phyloP scores from a whole-genome alignment of 2,888 invertebrate species.

The Pasiphila rectangulata region DNA sequence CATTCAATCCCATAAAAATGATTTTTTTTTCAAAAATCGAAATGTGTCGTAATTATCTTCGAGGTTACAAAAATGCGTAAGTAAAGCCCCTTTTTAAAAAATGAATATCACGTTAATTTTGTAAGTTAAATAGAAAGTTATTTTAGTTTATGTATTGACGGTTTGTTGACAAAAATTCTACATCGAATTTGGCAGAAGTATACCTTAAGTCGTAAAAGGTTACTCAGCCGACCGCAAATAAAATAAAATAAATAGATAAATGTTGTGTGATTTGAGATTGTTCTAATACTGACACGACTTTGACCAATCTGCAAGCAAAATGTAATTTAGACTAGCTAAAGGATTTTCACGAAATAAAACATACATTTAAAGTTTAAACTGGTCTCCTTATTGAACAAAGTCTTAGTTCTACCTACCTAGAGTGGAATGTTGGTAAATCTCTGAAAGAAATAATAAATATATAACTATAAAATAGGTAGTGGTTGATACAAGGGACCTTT shows the following conservation, averaged over 20 bases:
- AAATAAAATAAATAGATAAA: slow-evolving; percentile 10
- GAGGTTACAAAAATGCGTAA: too few relatives aligned
- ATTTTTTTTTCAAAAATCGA: too few relatives aligned
- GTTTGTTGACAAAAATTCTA: too few relatives aligned
- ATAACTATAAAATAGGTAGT: slow-evolving; percentile 18
- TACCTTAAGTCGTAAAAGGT: too few relatives aligned
- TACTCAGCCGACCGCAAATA: too few relatives aligned
- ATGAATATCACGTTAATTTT: too few relatives aligned
- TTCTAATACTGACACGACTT: slow-evolving; percentile 41
- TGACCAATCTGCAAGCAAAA: slow-evolving; percentile 18
- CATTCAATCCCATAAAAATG: too few relatives aligned
- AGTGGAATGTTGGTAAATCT: slow-evolving; percentile 55
- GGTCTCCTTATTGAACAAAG: slow-evolving; percentile 15
- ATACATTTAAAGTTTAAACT: background rate
- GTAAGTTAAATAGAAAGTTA: too few relatives aligned
- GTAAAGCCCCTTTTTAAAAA: too few relatives aligned
- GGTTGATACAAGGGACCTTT: slow-evolving; percentile 26
- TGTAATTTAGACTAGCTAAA: background rate
- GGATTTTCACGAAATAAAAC: background rate
- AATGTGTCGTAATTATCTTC: too few relatives aligned
- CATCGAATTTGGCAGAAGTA: too few relatives aligned
- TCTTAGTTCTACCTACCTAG: slow-evolving; percentile 31
- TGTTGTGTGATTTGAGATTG: slow-evolving; percentile 41
- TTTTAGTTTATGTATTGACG: too few relatives aligned
- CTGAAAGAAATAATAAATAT: slow-evolving; percentile 32